phyloP scores from a whole-genome alignment of 2,797 vertebrate species.

The Xenopus petersii region DNA sequence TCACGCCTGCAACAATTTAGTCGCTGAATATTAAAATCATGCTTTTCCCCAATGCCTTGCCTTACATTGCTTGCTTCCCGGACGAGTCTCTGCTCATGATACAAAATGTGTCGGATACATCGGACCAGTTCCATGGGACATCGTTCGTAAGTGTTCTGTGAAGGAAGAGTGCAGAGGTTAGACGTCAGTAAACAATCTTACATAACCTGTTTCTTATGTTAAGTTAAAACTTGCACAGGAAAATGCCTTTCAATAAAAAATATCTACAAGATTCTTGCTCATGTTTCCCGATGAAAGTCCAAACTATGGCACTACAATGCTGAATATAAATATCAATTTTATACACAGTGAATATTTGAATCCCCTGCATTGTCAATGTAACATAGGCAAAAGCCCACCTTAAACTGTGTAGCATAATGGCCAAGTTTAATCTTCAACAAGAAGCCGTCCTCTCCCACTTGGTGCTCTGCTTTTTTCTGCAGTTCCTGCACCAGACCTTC shows the following conservation, averaged over 20 bases:
- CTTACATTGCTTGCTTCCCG: constrained; percentile 89
- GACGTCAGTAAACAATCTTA: too few species aligned
- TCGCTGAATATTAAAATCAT: too few species aligned
- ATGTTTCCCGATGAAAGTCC: too few species aligned
- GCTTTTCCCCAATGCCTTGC: constrained; percentile 12
- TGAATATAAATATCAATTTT: too few species aligned
- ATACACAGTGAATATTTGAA: too few species aligned
- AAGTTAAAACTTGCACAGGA: too few species aligned
- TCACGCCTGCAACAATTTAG: too few species aligned
- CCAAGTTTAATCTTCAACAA: constrained; percentile 91
- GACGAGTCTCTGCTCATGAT: constrained; percentile 89
- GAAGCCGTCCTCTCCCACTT: constrained; percentile 89
- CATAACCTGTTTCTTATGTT: too few species aligned
- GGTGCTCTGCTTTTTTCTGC: constrained; percentile 86
- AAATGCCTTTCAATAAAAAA: too few species aligned
- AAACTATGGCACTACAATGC: too few species aligned
- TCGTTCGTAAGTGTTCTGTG: constrained; percentile 85
- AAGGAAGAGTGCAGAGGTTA: constrained; percentile 42
- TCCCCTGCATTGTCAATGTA: too few species aligned
- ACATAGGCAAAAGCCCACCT: constrained; percentile 60
- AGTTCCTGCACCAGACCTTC: constrained; percentile 81
- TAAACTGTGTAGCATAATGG: constrained; percentile 86
- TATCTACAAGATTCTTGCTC: too few species aligned
- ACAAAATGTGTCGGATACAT: constrained; percentile 91
- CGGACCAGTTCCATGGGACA: constrained; percentile 91